These are phyloP conservation scores for Heliconius hortense DNA, from an alignment of 2,888 invertebrate genomes.

Conservation along the genomic window DNA sequence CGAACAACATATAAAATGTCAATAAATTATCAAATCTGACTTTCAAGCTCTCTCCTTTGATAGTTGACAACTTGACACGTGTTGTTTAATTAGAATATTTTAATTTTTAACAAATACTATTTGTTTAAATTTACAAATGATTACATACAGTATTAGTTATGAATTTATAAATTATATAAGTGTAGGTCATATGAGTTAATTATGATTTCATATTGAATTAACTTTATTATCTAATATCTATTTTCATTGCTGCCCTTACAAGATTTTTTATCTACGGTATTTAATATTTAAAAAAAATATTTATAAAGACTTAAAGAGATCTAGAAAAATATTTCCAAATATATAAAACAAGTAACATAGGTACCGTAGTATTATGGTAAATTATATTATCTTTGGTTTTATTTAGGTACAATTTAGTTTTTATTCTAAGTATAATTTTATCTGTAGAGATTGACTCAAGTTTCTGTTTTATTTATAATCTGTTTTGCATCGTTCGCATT, in stretches of 20 bases:
- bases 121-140: background rate
- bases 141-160: background rate
- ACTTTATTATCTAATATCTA: too few relatives aligned
- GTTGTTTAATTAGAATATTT: background rate
- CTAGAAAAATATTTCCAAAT: background rate
- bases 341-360: background rate
- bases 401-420: background rate
- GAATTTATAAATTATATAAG: too few relatives aligned
- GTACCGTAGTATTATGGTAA: background rate
- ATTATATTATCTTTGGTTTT: background rate
- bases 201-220: too few relatives aligned
- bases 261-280: background rate
- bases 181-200: too few relatives aligned
- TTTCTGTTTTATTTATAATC: conserved; percentile 32
- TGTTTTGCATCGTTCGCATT: conserved; percentile 55
- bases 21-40: background rate
- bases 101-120: background rate
- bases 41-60: background rate
- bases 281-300: background rate
- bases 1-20: background rate
- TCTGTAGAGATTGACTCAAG: conserved; percentile 10
- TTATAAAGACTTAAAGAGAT: background rate
- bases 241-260: background rate
- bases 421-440: background rate
- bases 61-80: background rate